Conservation (phyloP, 2,113 vertebrate genomes). For the Pluvianellus socialis region DNA sequence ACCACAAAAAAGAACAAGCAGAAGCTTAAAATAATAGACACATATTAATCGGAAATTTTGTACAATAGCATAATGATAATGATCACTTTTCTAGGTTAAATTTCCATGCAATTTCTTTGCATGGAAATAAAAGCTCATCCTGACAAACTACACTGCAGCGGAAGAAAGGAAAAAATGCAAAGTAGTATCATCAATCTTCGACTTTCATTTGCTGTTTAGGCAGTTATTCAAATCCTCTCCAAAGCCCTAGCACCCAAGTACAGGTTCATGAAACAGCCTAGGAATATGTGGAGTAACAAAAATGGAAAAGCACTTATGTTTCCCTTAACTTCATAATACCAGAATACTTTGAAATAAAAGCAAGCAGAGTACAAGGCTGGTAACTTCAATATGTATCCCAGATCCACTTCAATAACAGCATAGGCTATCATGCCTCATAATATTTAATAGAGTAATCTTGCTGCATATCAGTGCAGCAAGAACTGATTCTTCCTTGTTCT, state of each 20-base stretch:
- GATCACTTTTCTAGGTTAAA: background rate
- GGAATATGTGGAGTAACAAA: background rate
- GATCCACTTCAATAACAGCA: background rate
- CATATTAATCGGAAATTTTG: background rate
- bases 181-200: background rate
- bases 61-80: background rate
- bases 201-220: background rate
- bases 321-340: background rate
- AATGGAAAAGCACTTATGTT: background rate
- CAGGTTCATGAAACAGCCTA: background rate
- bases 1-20: background rate
- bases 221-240: background rate
- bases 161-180: background rate
- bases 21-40: background rate
- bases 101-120: background rate
- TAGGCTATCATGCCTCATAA: background rate
- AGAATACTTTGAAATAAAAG: conserved; percentile 7
- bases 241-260: background rate
- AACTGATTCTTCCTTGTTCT: conserved; percentile 28
- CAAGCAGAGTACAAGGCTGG: background rate
- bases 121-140: background rate
- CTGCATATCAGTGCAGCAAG: background rate
- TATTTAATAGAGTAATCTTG: conserved; percentile 9
- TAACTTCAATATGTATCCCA: background rate
- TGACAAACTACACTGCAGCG: background rate